Evolutionary conservation across 2,113 vertebrate species (phyloP).

Genomic region (Microcebus griseorufus): DNA sequence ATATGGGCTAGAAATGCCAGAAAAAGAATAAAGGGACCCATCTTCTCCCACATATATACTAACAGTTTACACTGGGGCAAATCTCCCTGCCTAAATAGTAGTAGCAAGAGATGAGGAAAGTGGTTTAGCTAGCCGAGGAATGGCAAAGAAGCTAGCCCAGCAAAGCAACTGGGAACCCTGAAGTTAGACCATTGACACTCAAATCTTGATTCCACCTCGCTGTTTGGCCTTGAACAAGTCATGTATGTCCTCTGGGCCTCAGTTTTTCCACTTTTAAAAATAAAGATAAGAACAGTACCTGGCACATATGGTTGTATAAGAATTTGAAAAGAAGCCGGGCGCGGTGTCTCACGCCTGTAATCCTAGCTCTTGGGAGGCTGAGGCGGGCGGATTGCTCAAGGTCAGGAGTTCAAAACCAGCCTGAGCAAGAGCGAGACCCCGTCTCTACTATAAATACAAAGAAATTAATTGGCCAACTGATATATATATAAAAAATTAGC

Average conservation of each 20-base stretch:
- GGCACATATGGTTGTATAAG: not conserved
- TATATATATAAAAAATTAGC: too few relatives aligned
- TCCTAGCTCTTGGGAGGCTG: too few relatives aligned
- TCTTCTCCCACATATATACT: not conserved
- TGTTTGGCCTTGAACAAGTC: not conserved
- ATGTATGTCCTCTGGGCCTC: not conserved
- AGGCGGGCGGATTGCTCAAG: too few relatives aligned
- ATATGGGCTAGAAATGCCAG: not conserved
- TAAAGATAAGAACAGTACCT: not conserved
- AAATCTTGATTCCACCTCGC: not conserved
- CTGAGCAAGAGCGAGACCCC: too few relatives aligned
- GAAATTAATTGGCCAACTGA: too few relatives aligned
- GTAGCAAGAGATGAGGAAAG: not conserved
- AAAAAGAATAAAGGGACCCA: not conserved
- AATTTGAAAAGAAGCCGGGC: not conserved
- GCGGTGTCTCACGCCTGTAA: too few relatives aligned
- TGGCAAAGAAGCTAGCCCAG: not conserved
- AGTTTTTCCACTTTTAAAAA: not conserved
- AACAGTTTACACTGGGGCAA: not conserved
- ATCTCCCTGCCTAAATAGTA: not conserved
- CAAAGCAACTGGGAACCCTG: not conserved
- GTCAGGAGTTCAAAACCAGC: too few relatives aligned
- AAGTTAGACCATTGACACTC: not conserved
- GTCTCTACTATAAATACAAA: too few relatives aligned
- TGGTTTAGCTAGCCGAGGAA: not conserved